These are phyloP conservation scores for Nemurella pictetii DNA, from an alignment of 2,888 invertebrate genomes.

Conservation along the genomic window DNA sequence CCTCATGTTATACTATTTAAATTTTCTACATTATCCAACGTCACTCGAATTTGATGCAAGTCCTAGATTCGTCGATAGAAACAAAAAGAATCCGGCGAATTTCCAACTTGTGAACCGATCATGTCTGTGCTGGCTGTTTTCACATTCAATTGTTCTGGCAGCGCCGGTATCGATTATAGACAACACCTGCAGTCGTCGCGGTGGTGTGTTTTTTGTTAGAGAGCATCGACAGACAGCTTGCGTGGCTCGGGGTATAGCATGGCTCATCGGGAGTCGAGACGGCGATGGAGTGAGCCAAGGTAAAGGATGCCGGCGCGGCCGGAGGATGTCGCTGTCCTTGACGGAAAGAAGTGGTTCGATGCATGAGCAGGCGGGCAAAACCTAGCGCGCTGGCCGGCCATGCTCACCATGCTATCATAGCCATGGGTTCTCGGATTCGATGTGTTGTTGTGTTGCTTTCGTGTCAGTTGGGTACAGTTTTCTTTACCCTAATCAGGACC, in stretches of 20 bases:
- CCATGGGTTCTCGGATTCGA: too few species aligned
- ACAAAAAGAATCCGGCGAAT: background rate
- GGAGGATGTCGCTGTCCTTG: background rate
- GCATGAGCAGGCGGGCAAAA: background rate
- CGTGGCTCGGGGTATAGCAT: background rate
- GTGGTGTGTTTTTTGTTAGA: background rate
- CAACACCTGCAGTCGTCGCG: background rate
- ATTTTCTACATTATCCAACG: too few species aligned
- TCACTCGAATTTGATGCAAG: too few species aligned
- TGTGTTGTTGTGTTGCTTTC: background rate
- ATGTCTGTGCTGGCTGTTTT: background rate
- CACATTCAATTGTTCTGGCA: background rate
- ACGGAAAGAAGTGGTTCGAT: background rate
- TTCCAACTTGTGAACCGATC: background rate
- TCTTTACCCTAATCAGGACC: background rate
- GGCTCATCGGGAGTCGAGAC: background rate
- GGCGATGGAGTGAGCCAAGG: background rate
- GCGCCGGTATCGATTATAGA: background rate
- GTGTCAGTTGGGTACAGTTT: background rate
- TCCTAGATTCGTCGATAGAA: too few species aligned
- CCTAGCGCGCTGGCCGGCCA: background rate
- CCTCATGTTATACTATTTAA: too few species aligned
- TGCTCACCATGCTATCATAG: background rate
- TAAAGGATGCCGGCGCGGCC: background rate
- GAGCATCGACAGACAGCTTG: background rate